phyloP scores from a whole-genome alignment of 2,113 vertebrate genomes.

The Planiliza haematocheilus region DNA sequence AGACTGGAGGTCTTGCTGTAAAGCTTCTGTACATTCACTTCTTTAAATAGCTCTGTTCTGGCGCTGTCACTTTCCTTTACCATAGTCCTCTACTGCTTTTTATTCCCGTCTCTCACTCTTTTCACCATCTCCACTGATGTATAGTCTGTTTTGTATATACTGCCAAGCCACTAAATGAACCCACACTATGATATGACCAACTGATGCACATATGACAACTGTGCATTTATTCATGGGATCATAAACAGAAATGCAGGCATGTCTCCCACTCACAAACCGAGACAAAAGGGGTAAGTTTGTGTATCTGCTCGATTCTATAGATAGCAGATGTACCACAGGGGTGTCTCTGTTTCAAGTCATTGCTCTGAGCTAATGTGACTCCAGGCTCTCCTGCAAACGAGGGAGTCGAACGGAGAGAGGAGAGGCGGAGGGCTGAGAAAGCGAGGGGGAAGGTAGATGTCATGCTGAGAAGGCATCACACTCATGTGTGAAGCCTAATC shows the following conservation, averaged over 20 bases:
- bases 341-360: constrained; percentile 40
- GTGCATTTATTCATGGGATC: constrained; percentile 33
- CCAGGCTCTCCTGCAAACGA: constrained; percentile 50
- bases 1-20: too few relatives aligned
- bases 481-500: constrained; percentile 56
- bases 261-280: constrained; percentile 44
- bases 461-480: constrained; percentile 57
- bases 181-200: constrained; percentile 15
- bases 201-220: constrained; percentile 34
- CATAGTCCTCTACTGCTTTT: constrained; percentile 3
- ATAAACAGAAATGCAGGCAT: constrained; percentile 5
- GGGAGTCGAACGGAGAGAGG: constrained; percentile 17
- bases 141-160: constrained; percentile 59
- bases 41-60: too few relatives aligned
- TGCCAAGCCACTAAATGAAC: constrained; percentile 24
- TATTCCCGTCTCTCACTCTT: constrained; percentile 2
- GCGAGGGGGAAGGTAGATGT: constrained; percentile 54
- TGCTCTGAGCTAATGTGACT: constrained; percentile 55
- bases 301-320: constrained; percentile 60
- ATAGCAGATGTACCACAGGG: constrained; percentile 44
- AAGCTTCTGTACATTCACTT: too few relatives aligned
- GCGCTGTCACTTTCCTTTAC: constrained; percentile 7
- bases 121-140: constrained; percentile 27
- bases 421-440: constrained; percentile 49
- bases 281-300: constrained; percentile 45